Base-by-base conservation (phyloP, 2,888 invertebrate genomes). In the Megastigmus dorsalis region DNA sequence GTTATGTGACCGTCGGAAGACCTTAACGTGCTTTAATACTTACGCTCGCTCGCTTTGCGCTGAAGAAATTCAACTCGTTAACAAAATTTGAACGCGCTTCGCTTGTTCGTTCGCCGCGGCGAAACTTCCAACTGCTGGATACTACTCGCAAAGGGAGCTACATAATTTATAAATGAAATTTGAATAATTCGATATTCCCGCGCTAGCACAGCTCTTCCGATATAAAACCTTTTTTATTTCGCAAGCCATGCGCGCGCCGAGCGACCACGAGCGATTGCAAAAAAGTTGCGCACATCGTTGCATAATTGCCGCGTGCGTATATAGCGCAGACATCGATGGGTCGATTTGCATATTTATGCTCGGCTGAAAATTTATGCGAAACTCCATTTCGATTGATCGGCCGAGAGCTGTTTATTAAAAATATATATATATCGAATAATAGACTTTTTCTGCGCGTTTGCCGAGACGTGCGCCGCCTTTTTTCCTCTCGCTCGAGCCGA, bases 1-100 rank as follows among this genome's bases (percentile, higher is more conserved):
- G 75, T 78, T 79, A 76, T 75, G 70, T 72, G 74, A 63, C 77
- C 79, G 76, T 78, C 75, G 78, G 76, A 77, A 66, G 69, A 79
- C 77, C 77, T 80, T 76, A 78, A 76, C 74, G 76, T 75, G 65
- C 71, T 66, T 77, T 77, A 74, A 55, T 71, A 73, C 71, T 76
- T 79, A n/a, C 76, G 74, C 67, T 62, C 75, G 48, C 7, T 63
- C 67, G 60, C 54, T 59, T n/a, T 33, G 45, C 38, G n/a, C n/a
- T n/a, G 52, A 55, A 75, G 43, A 60, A 59, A 66, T 66, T 48
- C 4, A 54, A 26, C 26, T 52, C 26, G 28, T 65, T 67, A 60
- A 48, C n/a, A n/a, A n/a, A n/a, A n/a, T n/a, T 50, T 10, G 20
- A 48, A 6, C 9, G n/a, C 23, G 15, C 26, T 52, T n/a, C 2